Percentiles rank a stretch among this genome's conserved stretches.
Conservation (phyloP, 2,888 invertebrate species). For the Venustoraphidia nigricollis region DNA sequence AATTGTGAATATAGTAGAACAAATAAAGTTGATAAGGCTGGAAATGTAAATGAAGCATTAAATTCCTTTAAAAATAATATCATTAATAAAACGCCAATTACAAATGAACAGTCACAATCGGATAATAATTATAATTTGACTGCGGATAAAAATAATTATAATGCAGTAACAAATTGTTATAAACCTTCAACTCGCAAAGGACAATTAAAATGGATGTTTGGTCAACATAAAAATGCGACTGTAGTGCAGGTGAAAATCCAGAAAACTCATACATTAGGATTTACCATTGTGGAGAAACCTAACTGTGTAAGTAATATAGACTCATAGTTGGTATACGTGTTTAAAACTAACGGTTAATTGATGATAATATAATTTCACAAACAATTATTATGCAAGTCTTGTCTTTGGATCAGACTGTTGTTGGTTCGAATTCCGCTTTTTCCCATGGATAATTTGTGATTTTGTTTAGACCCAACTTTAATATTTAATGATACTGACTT, state of each 20-base stretch:
- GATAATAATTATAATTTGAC: conserved; percentile 20
- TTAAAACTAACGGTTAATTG: neutral
- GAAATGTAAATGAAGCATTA: no score
- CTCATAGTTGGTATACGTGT: conserved; percentile 19
- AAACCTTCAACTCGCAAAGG: conserved; percentile 12
- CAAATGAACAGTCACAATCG: conserved; percentile 8
- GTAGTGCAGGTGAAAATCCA: conserved; percentile 26
- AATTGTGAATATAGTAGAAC: no score
- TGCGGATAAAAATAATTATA: conserved; percentile 14
- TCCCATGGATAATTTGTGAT: no score
- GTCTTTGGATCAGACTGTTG: no score
- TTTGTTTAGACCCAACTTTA: no score
- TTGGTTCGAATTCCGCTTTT: no score
- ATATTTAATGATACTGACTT: no score
- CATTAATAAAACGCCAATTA: neutral
- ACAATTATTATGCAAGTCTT: no score
- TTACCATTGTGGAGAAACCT: conserved; percentile 32
- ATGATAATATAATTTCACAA: neutral
- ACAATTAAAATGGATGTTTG: conserved; percentile 34
- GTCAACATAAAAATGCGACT: conserved; percentile 34
- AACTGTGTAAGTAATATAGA: conserved; percentile 14
- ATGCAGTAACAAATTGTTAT: conserved; percentile 4
- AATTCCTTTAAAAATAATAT: no score
- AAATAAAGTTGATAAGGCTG: no score
- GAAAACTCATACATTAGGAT: conserved; percentile 37